A percentile compares a stretch with the other conserved stretches of the same genome.
Conservation (phyloP, 2,797 vertebrate species). For the Sebastes melanostomus region DNA sequence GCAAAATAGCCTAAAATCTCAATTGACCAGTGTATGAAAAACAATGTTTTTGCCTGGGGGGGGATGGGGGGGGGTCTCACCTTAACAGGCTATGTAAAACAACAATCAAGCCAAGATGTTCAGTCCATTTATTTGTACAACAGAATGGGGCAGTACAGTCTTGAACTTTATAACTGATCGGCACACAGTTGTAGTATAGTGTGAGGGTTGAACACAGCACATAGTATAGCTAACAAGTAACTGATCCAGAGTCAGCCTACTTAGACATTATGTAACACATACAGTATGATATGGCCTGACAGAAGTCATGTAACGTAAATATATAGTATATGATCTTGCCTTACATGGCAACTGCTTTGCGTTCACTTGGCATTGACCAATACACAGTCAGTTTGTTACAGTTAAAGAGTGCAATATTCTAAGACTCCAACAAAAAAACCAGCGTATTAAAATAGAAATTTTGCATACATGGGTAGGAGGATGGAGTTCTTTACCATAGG, state of each 20-base stretch:
- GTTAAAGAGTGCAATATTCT: conserved; percentile 52
- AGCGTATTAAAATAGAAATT: conserved; percentile 82
- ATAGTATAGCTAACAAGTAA: conserved; percentile 59
- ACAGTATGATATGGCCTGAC: conserved; percentile 50
- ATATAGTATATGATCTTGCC: conserved; percentile 49
- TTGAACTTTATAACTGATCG: conserved; percentile 59
- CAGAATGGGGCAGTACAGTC: conserved; percentile 74
- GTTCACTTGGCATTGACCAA: conserved; percentile 56
- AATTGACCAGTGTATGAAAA: neutral
- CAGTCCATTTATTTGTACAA: conserved; percentile 75
- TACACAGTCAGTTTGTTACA: conserved; percentile 52
- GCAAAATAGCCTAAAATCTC: no score
- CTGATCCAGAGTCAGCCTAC: conserved; percentile 60
- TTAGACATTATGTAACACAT: conserved; percentile 50
- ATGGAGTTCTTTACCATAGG: conserved; percentile 82
- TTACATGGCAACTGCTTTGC: conserved; percentile 53
- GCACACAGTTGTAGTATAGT: conserved; percentile 60
- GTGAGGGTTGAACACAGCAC: conserved; percentile 70
- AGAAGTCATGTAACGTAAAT: conserved; percentile 36
- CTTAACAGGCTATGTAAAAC: neutral
- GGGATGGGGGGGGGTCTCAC: no score
- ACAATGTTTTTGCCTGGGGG: neutral
- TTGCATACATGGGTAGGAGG: conserved; percentile 74
- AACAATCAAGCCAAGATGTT: conserved; percentile 37
- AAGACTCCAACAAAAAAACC: conserved; percentile 69